A percentile compares a stretch with the other conserved stretches of the same genome.
Evolutionary conservation across 2,888 invertebrate species (phyloP).

Genomic region (Drepanosiphum platanoidis): DNA sequence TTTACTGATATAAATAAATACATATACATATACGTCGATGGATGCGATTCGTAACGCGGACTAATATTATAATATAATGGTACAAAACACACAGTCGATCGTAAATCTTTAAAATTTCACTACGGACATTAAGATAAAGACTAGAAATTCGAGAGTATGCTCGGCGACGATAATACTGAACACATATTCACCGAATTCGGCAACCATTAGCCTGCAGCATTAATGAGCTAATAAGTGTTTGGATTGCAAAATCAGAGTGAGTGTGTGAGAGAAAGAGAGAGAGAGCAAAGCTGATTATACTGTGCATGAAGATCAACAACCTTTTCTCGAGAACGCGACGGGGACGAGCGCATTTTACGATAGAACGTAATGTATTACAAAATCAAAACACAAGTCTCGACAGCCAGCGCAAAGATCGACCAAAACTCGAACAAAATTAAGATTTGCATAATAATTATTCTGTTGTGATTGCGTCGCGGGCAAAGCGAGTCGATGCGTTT

Average conservation of each 20-base stretch:
- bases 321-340: not conserved
- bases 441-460: constrained; percentile 25
- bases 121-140: not conserved
- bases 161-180: not conserved
- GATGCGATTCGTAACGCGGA: no score
- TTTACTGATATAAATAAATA: no score
- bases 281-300: constrained; percentile 25
- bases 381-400: not conserved
- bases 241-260: constrained; percentile 12
- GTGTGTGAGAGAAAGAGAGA: no score
- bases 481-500: not conserved
- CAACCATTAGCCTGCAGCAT: not conserved
- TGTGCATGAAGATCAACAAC: not conserved
- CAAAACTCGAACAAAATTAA: not conserved
- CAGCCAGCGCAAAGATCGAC: not conserved
- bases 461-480: not conserved
- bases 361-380: not conserved
- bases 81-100: not conserved
- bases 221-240: constrained; percentile 10
- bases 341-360: not conserved
- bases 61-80: not conserved
- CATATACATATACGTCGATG: no score
- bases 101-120: not conserved
- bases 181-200: not conserved
- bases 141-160: not conserved